These are phyloP conservation scores for Ptychochromis oligacanthus DNA, from an alignment of 2,113 vertebrate genomes.

Conservation along the genomic window DNA sequence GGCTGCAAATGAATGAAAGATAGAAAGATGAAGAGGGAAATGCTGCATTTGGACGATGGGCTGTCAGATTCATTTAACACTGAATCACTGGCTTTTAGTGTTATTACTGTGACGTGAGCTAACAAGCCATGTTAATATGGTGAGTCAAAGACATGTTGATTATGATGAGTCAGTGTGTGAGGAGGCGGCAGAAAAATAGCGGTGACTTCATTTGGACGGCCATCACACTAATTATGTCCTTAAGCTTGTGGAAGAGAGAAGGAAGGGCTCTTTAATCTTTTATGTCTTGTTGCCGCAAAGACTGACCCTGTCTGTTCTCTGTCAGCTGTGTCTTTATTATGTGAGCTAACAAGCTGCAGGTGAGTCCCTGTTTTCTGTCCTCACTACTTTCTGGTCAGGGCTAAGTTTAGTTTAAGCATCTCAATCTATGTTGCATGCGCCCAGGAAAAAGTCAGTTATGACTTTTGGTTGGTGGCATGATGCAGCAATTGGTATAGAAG, in stretches of 20 bases:
- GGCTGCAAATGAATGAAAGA: not conserved
- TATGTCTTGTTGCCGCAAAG: not conserved
- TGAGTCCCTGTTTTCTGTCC: not conserved
- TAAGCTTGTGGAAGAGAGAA: not conserved
- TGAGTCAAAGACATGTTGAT: slow-evolving; percentile 48
- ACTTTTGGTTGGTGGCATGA: not conserved
- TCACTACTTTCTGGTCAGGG: rapidly evolving
- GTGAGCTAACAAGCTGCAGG: not conserved
- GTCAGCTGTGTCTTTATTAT: not conserved
- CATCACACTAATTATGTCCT: not conserved
- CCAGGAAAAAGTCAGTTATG: rapidly evolving
- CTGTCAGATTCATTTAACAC: slow-evolving; percentile 8
- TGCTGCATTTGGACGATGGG: not conserved
- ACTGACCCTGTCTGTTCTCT: not conserved
- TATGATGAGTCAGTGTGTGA: slow-evolving; percentile 31
- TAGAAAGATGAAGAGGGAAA: not conserved
- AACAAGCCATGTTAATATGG: slow-evolving; percentile 17
- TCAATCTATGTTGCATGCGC: not conserved
- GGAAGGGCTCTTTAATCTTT: slow-evolving; percentile 7
- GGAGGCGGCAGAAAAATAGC: slow-evolving; percentile 14
- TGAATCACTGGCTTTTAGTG: slow-evolving; percentile 37
- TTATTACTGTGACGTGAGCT: slow-evolving; percentile 29
- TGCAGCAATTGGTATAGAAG: not conserved
- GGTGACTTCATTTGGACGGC: slow-evolving; percentile 22
- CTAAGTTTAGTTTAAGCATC: not conserved